phyloP scores from a whole-genome alignment of 1,140 invertebrate species.

The Drosophila arawakana region DNA sequence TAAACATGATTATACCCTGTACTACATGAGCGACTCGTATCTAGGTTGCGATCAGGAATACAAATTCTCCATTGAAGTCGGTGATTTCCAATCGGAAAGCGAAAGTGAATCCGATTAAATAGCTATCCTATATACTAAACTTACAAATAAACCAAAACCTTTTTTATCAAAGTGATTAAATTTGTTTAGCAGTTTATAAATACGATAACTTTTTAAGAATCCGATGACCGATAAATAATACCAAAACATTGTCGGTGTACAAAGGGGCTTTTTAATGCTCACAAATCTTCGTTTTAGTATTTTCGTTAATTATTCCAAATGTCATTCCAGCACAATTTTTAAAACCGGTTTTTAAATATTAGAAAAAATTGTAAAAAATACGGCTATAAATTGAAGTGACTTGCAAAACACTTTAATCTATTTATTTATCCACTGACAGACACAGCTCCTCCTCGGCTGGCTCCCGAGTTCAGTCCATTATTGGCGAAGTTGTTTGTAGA shows the following conservation, averaged over 20 bases:
- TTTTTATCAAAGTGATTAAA: conserved; percentile 22
- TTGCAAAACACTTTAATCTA: background rate
- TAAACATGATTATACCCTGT: conserved; percentile 96
- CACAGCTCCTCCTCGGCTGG: conserved; percentile 69
- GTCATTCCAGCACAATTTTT: background rate
- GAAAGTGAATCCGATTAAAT: conserved; percentile 86
- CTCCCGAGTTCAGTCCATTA: conserved; percentile 69
- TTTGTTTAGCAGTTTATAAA: no score
- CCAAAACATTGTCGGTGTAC: background rate
- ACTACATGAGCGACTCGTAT: conserved; percentile 99
- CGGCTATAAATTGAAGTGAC: background rate
- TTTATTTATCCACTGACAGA: conserved; percentile 62
- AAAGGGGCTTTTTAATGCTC: background rate
- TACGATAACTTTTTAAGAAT: background rate
- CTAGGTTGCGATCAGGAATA: conserved; percentile 99
- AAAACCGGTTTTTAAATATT: conserved; percentile 3
- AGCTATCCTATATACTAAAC: background rate
- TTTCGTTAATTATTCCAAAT: conserved; percentile 3
- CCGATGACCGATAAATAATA: conserved; percentile 12
- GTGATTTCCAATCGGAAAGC: conserved; percentile 88
- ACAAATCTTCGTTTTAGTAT: background rate
- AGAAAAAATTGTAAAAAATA: background rate
- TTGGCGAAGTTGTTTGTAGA: conserved; percentile 83
- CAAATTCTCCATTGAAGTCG: conserved; percentile 93
- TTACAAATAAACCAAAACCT: conserved; percentile 20